These are phyloP conservation scores for Saguinus imperator DNA, from an alignment of 2,113 vertebrate genomes.

Conservation along the genomic window DNA sequence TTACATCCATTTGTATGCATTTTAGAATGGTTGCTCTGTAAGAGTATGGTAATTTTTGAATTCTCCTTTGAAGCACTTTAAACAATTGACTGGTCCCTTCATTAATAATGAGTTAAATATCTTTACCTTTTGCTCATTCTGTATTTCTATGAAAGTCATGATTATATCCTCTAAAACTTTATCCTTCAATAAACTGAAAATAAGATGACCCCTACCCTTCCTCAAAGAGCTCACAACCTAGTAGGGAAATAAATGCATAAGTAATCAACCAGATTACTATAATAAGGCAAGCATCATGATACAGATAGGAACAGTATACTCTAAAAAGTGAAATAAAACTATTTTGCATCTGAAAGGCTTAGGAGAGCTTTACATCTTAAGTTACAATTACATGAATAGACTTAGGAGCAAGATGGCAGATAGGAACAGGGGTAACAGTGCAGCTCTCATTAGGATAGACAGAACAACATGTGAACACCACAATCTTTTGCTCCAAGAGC, in stretches of 20 bases:
- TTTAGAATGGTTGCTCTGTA: background rate
- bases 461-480: too few relatives aligned
- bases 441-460: too few relatives aligned
- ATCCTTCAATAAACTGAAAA: slow-evolving; percentile 3
- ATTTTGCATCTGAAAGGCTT: background rate
- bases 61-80: background rate
- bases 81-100: background rate
- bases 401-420: too few relatives aligned
- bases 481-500: too few relatives aligned
- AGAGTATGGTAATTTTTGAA: background rate
- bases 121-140: background rate
- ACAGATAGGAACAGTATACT: background rate
- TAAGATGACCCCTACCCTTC: background rate
- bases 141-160: background rate
- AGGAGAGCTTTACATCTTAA: background rate
- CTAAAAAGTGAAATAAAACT: background rate
- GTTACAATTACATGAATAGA: background rate
- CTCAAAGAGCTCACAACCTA: background rate
- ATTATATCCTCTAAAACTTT: background rate
- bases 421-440: too few relatives aligned
- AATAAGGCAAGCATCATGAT: background rate
- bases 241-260: background rate
- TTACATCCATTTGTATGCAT: background rate
- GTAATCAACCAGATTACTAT: background rate
- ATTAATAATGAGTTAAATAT: background rate